phyloP scores from a whole-genome alignment of 1,140 invertebrate genomes.

The Cotesia typhae region DNA sequence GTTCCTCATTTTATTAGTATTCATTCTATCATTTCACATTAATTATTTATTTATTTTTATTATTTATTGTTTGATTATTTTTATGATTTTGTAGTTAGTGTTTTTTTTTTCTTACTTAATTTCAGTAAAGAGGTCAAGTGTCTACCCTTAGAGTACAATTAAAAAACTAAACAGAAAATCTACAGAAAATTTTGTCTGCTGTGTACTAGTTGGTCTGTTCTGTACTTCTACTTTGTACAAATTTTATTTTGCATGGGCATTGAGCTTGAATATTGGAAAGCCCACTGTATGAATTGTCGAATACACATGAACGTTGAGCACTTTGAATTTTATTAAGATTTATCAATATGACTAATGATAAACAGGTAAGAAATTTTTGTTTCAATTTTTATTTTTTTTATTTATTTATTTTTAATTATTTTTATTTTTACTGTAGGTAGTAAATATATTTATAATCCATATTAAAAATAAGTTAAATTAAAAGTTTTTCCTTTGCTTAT shows the following conservation, averaged over 20 bases:
- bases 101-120: slow-evolving; percentile 48
- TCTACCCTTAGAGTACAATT: neutral
- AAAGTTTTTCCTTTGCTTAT: neutral
- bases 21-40: slow-evolving; percentile 23
- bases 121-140: slow-evolving; percentile 51
- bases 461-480: neutral
- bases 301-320: slow-evolving; percentile 23
- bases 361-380: slow-evolving; percentile 55
- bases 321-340: slow-evolving; percentile 34
- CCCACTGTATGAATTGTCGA: slow-evolving; percentile 14
- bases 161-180: slow-evolving; percentile 1
- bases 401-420: slow-evolving; percentile 15
- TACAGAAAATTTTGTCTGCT: slow-evolving; percentile 3
- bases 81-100: slow-evolving; percentile 46
- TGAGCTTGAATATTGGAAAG: slow-evolving; percentile 52
- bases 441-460: neutral
- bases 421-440: neutral
- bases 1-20: neutral
- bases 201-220: neutral
- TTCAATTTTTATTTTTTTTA: slow-evolving; percentile 21
- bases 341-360: slow-evolving; percentile 61
- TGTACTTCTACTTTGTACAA: slow-evolving; percentile 22
- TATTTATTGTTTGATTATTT: slow-evolving; percentile 19
- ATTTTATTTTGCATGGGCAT: slow-evolving; percentile 55
- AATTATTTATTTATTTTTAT: neutral